phyloP scores from a whole-genome alignment of 1,140 invertebrate genomes.

The honey bee (Apis mellifera) region Amel_HAv3.1 CM009936.2:8418501-8419000 shows the following conservation, averaged over 20 bases:
- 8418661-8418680: not conserved
- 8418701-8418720: not conserved
- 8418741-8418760: constrained; percentile 7
- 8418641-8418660: not conserved
- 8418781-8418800: not conserved
- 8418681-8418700: constrained; percentile 1
- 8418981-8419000: constrained; percentile 80
- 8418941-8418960: constrained; percentile 71
- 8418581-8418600: no score
- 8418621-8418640: no score
- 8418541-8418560: no score
- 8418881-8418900: constrained; percentile 1
- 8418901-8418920: not conserved
- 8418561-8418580: no score
- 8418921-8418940: constrained; percentile 40
- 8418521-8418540: no score
- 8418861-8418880: constrained; percentile 15
- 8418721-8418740: constrained; percentile 16
- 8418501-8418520: no score
- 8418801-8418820: constrained; percentile 8
- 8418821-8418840: constrained; percentile 6
- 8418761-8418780: constrained; percentile 1
- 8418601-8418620: no score
- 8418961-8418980: constrained; percentile 78
- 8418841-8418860: not conserved